Base-by-base conservation (phyloP, 2,113 vertebrate species). In the Cinclus cinclus region DNA sequence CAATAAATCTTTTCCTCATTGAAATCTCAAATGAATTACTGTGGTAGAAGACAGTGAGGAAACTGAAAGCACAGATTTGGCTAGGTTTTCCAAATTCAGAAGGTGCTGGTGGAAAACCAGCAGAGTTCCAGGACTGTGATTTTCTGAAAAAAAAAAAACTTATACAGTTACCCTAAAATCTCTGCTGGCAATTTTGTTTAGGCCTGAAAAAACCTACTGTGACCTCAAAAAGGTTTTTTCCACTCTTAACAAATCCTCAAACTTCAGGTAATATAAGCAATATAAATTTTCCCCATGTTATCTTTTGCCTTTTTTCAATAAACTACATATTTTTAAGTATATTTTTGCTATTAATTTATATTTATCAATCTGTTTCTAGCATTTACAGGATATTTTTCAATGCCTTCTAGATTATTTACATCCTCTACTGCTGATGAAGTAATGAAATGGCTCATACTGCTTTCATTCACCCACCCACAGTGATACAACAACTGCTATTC, bases 241-340 rank as follows among this genome's bases (percentile, higher is more conserved):
- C 11, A 18, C 11, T 78, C 23, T 20, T 62, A 50, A 65, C 1
- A 55, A 68, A 64, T 39, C 56, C 24, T 58, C 9, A 76, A 35
- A 31, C 13, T 59, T 78, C 31, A 6, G 1, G 39, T 80, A 65
- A 41, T 59, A 75, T 25, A 30, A 71, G 58, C 11, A 64, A 23
- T 12, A 46, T 5, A 42, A 42, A 5, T 44, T 79, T 91, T 58
- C 10, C 2, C 8, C 1, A 7, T 2, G 0, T 30, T 65, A 3
- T 49, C 11, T 76, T 77, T 60, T 44, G 35, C 13, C 1, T 9
- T 33, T 83, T 81, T 84, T 87, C 10, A 30, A 53, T 53, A 10
- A 75, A 12, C 3, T 63, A 63, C 2, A 1, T 64, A 69, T 64
- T 59, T 63, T 3, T 37, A 67, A 42, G 17, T 46, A 20, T 39